A percentile compares a stretch with the other conserved stretches of the same genome.
These are phyloP conservation scores for Mus spretus DNA, from an alignment of 2,797 vertebrate genomes.

Conservation along the genomic window DNA sequence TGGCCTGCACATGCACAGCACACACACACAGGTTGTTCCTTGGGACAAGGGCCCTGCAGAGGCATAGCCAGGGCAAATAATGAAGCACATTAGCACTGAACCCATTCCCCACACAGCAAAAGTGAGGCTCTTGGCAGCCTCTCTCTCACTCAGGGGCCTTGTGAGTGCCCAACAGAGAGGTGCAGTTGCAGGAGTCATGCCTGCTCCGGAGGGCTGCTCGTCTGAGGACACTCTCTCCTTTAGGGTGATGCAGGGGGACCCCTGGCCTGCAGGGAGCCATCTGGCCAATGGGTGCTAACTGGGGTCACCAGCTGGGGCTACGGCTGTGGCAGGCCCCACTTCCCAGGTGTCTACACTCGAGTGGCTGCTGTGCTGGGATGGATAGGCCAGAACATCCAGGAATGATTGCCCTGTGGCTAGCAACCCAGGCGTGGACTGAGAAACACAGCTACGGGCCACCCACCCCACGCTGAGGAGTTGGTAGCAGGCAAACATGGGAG, in stretches of 20 bases:
- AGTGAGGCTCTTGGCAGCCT: not conserved
- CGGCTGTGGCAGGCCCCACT: slow-evolving; percentile 94
- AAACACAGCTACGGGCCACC: not conserved
- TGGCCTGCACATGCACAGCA: not conserved
- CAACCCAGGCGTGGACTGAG: not conserved
- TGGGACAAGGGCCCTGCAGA: not conserved
- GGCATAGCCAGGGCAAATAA: too few species aligned
- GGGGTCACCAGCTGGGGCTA: slow-evolving; percentile 99
- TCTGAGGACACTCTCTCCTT: not conserved
- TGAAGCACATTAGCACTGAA: not conserved
- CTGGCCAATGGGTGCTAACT: slow-evolving; percentile 96
- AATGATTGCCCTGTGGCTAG: slow-evolving; percentile 60
- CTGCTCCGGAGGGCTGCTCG: not conserved
- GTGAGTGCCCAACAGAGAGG: not conserved
- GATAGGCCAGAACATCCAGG: slow-evolving; percentile 92
- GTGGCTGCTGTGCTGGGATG: slow-evolving; percentile 94
- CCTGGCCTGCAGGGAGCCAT: slow-evolving; percentile 92
- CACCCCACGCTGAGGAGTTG: not conserved
- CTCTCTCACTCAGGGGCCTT: too few species aligned
- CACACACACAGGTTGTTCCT: not conserved
- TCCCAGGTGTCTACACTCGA: slow-evolving; percentile 95
- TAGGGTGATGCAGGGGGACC: slow-evolving; percentile 98
- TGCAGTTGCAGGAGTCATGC: too few species aligned
- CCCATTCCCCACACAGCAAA: not conserved
- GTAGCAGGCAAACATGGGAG: not conserved